phyloP scores from a whole-genome alignment of 2,888 invertebrate genomes.

The Cordilura impudica region DNA sequence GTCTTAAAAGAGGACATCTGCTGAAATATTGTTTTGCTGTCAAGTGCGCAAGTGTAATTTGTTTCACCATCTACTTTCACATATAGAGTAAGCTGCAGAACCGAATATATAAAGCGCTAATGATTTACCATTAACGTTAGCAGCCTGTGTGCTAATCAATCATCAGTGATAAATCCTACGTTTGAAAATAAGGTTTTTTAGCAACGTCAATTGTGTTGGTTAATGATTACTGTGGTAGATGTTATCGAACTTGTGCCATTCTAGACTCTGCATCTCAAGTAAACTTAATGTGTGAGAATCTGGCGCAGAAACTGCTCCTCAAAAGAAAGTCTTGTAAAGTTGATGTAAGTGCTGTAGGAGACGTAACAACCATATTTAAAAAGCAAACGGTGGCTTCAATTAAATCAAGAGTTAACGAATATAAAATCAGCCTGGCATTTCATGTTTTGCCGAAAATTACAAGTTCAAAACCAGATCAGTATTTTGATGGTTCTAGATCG shows the following conservation, averaged over 20 bases:
- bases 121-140: background rate
- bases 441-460: constrained; percentile 22
- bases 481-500: background rate
- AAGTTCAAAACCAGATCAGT: background rate
- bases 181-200: constrained; percentile 33
- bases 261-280: constrained; percentile 53
- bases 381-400: constrained; percentile 13
- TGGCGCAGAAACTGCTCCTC: constrained; percentile 26
- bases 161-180: background rate
- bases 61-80: constrained; percentile 1
- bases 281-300: constrained; percentile 39
- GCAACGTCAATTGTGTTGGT: constrained; percentile 28
- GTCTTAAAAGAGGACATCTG: background rate
- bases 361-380: constrained; percentile 8
- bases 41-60: background rate
- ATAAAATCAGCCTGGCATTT: background rate
- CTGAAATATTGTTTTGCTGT: background rate
- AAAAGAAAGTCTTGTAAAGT: constrained; percentile 15
- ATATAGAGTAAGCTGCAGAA: background rate
- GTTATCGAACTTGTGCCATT: constrained; percentile 27
- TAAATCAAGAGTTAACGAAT: constrained; percentile 25
- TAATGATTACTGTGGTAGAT: constrained; percentile 23
- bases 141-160: background rate
- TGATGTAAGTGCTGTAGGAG: constrained; percentile 19
- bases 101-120: background rate